Evolutionary conservation across 1,140 invertebrate genomes (phyloP), one percentile per base, ranked within the genome.

Genomic region (Temnothorax nylanderi): DNA sequence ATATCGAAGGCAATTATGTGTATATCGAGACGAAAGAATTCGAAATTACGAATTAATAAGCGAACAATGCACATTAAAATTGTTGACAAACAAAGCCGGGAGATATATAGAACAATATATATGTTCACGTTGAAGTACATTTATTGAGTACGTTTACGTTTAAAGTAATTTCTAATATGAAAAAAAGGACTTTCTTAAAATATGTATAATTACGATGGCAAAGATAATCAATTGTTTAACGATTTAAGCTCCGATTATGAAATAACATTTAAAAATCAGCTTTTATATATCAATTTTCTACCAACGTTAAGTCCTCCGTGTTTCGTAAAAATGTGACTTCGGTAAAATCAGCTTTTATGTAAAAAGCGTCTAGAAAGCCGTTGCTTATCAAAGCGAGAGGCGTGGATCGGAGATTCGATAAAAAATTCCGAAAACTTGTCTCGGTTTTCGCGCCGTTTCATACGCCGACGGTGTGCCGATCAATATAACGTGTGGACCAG

Each of bases 401-500:
- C 6, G 16, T 51, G 3, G 32, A 32, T 60, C 4, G 26, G 6
- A 54, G 34, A 69, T 13, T 54, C 11, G 34, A 69, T 81, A 65
- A 60, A 72, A 71, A 56, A 51, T 26, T 49, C 58, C 3, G 8
- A 65, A 62, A 82, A 74, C 1, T 64, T 56, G 11, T 58, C 18
- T 49, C 37, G 26, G n/a, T 13, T 75, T 87, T 69, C 58, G 60
- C 88, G 88, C 80, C n/a, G 67, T 16, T 26, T 10, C 71, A 34
- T 47, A 67, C 56, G 56, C n/a, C 49, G 16, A 34, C 10, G 10
- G 74, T 74, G 74, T 74, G 69, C 34, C 76, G 86, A 90, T 90
- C 89, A 90, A 90, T 90, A 90, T 85, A 26, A 56, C 37, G 60
- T 54, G 37, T 32, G 3, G 64, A 21, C 2, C 58, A 44, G 75